Percentiles rank a stretch among this genome's conserved stretches.
phyloP scores from a whole-genome alignment of 1,140 invertebrate genomes.

The Papilio machaon region DNA sequence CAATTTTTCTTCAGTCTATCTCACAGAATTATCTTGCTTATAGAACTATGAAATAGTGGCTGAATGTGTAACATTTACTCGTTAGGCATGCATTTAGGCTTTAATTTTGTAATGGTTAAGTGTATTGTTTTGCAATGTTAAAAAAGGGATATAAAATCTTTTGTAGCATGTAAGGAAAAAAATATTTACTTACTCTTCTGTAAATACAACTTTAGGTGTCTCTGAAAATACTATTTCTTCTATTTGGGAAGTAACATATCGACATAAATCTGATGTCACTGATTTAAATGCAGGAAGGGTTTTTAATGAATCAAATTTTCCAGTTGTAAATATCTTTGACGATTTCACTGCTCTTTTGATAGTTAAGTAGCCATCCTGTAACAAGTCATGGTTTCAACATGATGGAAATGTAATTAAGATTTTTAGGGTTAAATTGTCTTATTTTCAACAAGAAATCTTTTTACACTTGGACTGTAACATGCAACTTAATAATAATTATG shows the following conservation, averaged over 20 bases:
- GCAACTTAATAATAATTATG: too few relatives aligned
- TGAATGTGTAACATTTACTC: too few relatives aligned
- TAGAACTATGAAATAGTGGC: too few relatives aligned
- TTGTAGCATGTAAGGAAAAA: neutral
- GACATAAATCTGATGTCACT: constrained; percentile 55
- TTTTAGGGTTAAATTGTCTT: too few relatives aligned
- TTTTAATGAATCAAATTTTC: constrained; percentile 59
- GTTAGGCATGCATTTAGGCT: too few relatives aligned
- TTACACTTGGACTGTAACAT: too few relatives aligned
- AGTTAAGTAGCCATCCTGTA: constrained; percentile 62
- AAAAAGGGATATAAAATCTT: neutral
- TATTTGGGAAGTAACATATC: constrained; percentile 62
- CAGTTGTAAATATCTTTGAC: constrained; percentile 53
- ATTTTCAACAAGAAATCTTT: too few relatives aligned
- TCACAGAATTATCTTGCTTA: too few relatives aligned
- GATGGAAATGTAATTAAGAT: too few relatives aligned
- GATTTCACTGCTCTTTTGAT: constrained; percentile 60
- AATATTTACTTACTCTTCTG: constrained; percentile 3
- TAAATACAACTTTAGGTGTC: constrained; percentile 40
- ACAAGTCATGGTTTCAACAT: constrained; percentile 32
- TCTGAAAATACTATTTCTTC: constrained; percentile 58
- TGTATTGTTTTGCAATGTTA: too few relatives aligned
- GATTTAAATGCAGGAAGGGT: constrained; percentile 64
- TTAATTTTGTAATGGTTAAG: too few relatives aligned
- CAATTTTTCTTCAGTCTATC: too few relatives aligned